Percentiles rank a stretch among this genome's conserved stretches.
These are phyloP conservation scores for Neoarius graeffei DNA, from an alignment of 2,113 vertebrate species.

Conservation along the genomic window DNA sequence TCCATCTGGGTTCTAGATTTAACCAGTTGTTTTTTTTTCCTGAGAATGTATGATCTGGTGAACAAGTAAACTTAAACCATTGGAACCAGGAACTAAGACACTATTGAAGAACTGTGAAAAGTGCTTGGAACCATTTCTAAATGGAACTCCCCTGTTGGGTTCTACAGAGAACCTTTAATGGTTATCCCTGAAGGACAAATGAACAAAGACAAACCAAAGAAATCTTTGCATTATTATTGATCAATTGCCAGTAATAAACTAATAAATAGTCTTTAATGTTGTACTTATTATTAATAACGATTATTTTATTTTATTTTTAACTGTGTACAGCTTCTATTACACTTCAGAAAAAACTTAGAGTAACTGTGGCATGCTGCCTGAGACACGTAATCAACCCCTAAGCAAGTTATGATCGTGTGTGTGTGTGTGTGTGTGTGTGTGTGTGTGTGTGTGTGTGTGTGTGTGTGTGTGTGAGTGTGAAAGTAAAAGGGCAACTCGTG, in stretches of 20 bases:
- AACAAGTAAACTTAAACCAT: neutral
- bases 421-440: slow-evolving; percentile 49
- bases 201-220: neutral
- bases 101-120: neutral
- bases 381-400: slow-evolving; percentile 18
- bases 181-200: neutral
- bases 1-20: neutral
- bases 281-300: neutral
- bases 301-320: neutral
- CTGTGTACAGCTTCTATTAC: neutral
- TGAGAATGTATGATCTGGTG: neutral
- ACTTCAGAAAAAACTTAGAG: neutral
- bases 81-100: neutral
- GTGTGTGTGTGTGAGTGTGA: slow-evolving; percentile 45
- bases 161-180: neutral
- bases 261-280: neutral
- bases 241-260: neutral
- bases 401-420: slow-evolving; percentile 52
- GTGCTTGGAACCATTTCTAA: too few species aligned
- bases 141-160: neutral
- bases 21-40: neutral
- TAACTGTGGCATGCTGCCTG: neutral
- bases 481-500: neutral
- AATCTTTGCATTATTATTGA: neutral
- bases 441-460: slow-evolving; percentile 28